Evolutionary conservation across 2,797 vertebrate species (phyloP).

Genomic region (Synaphobranchus kaupii): DNA sequence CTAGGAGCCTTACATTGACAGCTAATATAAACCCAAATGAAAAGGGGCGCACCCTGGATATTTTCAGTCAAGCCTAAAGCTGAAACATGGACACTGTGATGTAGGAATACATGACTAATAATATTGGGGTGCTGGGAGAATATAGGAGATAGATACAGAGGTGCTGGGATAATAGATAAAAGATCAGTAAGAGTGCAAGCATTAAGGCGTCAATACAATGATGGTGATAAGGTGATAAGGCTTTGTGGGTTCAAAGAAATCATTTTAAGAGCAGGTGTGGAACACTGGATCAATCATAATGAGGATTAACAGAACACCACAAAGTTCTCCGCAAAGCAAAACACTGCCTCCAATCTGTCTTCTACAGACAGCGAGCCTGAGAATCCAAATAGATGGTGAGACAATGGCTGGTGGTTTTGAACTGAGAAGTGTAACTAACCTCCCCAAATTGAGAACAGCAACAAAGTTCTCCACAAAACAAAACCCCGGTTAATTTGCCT

Average conservation of each 20-base stretch:
- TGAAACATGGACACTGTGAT: neutral
- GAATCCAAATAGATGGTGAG: too few species aligned
- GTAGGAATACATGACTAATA: neutral
- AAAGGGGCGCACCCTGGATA: neutral
- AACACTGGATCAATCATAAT: constrained; percentile 6
- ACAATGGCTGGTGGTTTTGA: too few species aligned
- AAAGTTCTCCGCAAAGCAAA: too few species aligned
- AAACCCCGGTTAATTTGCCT: too few species aligned
- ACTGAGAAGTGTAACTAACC: too few species aligned
- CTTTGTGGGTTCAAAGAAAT: neutral
- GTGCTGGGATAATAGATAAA: neutral
- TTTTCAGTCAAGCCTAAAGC: neutral
- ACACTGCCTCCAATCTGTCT: too few species aligned
- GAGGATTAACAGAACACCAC: neutral
- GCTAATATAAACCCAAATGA: neutral
- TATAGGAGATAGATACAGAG: neutral
- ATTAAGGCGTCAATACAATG: neutral
- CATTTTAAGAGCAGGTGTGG: neutral
- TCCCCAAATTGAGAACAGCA: too few species aligned
- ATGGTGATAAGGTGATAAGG: neutral
- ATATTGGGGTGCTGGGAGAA: neutral
- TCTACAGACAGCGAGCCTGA: too few species aligned
- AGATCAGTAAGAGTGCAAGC: neutral
- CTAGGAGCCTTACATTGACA: neutral
- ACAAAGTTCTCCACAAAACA: too few species aligned